Evolutionary conservation across 1,140 invertebrate species (phyloP).

Genomic region (Apis mellifera): DNA sequence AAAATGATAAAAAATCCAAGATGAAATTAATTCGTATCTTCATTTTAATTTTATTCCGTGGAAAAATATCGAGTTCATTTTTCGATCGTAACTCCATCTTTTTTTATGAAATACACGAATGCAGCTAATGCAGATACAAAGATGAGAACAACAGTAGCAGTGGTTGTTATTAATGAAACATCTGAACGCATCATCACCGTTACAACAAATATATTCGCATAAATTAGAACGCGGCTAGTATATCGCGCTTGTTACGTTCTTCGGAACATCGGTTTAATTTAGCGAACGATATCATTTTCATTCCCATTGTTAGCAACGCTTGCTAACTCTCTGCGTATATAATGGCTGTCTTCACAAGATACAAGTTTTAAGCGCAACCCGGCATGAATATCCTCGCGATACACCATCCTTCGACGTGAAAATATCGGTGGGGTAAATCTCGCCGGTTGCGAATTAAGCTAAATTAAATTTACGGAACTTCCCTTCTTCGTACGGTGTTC

Average conservation of each 20-base stretch:
- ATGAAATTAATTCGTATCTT: no score
- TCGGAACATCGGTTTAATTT: slow-evolving; percentile 19
- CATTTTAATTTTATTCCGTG: no score
- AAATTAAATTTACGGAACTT: not conserved
- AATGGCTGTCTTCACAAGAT: not conserved
- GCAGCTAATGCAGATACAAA: not conserved
- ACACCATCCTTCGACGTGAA: not conserved
- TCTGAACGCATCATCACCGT: not conserved
- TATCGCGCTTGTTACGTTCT: not conserved
- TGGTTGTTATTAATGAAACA: slow-evolving; percentile 4
- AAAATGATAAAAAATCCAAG: no score
- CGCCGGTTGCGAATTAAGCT: not conserved
- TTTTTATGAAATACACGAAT: no score
- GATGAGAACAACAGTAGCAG: not conserved
- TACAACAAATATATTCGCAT: not conserved
- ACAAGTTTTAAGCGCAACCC: not conserved
- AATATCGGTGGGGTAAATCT: not conserved
- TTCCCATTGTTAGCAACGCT: not conserved
- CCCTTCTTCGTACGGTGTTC: not conserved
- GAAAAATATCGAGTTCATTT: not conserved
- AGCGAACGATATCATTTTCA: slow-evolving; percentile 9
- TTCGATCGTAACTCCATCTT: no score
- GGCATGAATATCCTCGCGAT: not conserved
- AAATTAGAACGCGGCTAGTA: slow-evolving; percentile 12
- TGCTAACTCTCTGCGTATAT: not conserved